A percentile compares a stretch with the other conserved stretches of the same genome.
These are phyloP conservation scores for Cotesia chilonis DNA, from an alignment of 1,140 invertebrate species.

Conservation along the genomic window DNA sequence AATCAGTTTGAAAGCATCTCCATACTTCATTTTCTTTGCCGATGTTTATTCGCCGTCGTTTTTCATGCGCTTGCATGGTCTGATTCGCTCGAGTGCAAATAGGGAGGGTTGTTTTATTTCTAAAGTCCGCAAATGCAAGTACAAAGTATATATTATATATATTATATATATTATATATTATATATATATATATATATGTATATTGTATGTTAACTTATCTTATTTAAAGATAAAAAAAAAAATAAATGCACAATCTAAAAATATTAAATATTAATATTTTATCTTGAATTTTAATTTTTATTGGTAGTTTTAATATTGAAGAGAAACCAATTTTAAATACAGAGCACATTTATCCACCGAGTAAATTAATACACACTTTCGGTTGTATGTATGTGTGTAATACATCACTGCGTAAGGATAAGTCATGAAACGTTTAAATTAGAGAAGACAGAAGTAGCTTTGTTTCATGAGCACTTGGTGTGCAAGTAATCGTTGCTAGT, in stretches of 20 bases:
- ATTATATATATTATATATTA: neutral
- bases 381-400: conserved; percentile 3
- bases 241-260: neutral
- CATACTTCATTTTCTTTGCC: conserved; percentile 21
- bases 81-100: conserved; percentile 40
- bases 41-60: conserved; percentile 22
- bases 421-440: conserved; percentile 49
- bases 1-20: conserved; percentile 25
- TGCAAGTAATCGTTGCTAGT: conserved; percentile 55
- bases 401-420: conserved; percentile 45
- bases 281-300: no score
- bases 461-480: conserved; percentile 57
- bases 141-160: neutral
- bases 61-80: conserved; percentile 34
- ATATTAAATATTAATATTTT: neutral
- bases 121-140: conserved; percentile 22
- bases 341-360: neutral
- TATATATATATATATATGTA: conserved; percentile 12
- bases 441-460: conserved; percentile 56
- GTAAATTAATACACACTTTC: no score
- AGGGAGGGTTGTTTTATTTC: conserved; percentile 37
- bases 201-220: no score
- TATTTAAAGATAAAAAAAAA: no score
- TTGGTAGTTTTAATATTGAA: no score
- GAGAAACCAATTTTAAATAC: neutral